Percentiles rank a stretch among this genome's conserved stretches.
These are phyloP conservation scores for Leptopilina syphax DNA, from an alignment of 2,888 invertebrate species.

Conservation along the genomic window DNA sequence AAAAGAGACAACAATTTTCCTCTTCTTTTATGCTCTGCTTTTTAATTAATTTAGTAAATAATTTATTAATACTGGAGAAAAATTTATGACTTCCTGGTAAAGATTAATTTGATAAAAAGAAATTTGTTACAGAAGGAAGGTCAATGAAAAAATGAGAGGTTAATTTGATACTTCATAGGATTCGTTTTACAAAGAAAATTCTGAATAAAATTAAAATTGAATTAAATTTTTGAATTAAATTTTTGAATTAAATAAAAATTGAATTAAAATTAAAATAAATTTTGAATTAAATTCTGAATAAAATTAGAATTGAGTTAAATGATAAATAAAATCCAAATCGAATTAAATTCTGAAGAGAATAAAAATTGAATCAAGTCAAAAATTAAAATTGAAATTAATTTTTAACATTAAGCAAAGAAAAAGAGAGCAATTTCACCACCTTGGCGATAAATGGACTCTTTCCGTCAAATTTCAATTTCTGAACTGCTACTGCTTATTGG, in stretches of 20 bases:
- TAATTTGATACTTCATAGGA: too few relatives aligned
- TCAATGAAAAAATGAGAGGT: too few relatives aligned
- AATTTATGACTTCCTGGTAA: not conserved
- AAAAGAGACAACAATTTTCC: not conserved
- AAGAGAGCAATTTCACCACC: too few relatives aligned
- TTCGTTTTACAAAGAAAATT: too few relatives aligned
- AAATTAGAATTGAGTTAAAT: too few relatives aligned
- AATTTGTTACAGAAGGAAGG: too few relatives aligned
- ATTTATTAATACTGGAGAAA: not conserved
- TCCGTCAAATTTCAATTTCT: not conserved
- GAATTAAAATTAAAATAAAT: too few relatives aligned
- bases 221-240: not conserved
- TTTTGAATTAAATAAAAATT: not conserved
- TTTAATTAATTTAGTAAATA: conserved; percentile 3
- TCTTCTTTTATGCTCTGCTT: not conserved
- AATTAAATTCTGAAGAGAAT: not conserved
- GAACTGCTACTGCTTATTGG: conserved; percentile 7
- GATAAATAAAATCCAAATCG: too few relatives aligned
- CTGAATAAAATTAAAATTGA: too few relatives aligned
- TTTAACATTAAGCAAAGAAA: not conserved
- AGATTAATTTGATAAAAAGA: not conserved
- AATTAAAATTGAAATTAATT: not conserved
- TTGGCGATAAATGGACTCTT: conserved; percentile 1
- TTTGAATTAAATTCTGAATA: too few relatives aligned
- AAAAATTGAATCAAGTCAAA: too few relatives aligned